These are phyloP conservation scores for Andrena bicolor DNA, from an alignment of 2,888 invertebrate genomes.

Conservation along the genomic window DNA sequence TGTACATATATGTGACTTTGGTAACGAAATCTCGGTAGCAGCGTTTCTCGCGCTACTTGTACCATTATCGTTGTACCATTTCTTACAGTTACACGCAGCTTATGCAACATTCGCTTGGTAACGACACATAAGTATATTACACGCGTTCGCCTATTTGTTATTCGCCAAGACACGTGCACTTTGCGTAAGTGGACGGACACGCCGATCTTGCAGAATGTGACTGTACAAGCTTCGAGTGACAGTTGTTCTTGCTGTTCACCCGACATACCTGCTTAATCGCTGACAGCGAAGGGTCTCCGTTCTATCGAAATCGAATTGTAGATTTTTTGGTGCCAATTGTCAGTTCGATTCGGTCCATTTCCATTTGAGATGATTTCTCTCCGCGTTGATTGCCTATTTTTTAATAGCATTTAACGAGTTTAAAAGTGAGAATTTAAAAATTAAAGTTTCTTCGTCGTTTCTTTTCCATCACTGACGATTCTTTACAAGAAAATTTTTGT, in stretches of 20 bases:
- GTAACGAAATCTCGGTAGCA: neutral
- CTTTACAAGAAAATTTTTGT: too few relatives aligned
- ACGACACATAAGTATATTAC: constrained; percentile 47
- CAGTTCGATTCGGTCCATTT: neutral
- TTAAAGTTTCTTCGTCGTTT: too few relatives aligned
- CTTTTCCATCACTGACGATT: too few relatives aligned
- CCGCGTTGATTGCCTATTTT: neutral
- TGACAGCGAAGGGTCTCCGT: constrained; percentile 54
- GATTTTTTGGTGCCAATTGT: neutral
- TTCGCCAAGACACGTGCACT: constrained; percentile 55
- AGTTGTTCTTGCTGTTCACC: constrained; percentile 78
- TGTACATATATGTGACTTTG: neutral
- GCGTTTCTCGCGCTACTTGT: constrained; percentile 1
- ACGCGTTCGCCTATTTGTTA: constrained; percentile 53
- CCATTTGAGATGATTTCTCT: neutral
- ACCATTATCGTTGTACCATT: constrained; percentile 11
- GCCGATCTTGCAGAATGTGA: constrained; percentile 82
- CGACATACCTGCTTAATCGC: constrained; percentile 76
- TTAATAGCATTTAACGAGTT: too few relatives aligned
- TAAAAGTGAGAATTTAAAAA: too few relatives aligned
- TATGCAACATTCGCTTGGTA: constrained; percentile 58
- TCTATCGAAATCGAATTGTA: neutral
- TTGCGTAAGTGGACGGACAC: constrained; percentile 62
- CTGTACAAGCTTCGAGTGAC: constrained; percentile 80
- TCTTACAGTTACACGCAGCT: constrained; percentile 51